phyloP scores from a whole-genome alignment of 2,113 vertebrate genomes.

The Dasyprocta punctata region DNA sequence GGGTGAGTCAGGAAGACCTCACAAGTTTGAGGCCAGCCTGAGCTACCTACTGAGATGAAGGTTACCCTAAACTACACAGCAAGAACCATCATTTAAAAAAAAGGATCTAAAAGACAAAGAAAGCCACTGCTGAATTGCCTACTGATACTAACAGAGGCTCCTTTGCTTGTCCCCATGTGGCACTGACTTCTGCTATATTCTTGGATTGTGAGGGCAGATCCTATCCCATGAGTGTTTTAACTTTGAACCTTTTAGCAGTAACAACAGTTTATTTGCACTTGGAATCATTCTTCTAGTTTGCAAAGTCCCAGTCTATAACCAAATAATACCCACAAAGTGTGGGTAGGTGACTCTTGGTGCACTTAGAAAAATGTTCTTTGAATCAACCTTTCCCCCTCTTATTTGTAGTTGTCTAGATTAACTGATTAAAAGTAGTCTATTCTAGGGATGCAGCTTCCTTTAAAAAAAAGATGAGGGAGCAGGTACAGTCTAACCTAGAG shows the following conservation, averaged over 20 bases:
- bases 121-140: conserved; percentile 84
- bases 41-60: not conserved
- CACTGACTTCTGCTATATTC: not conserved
- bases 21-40: not conserved
- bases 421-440: not conserved
- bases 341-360: not conserved
- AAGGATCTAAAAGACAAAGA: not conserved
- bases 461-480: not conserved
- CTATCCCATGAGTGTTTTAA: not conserved
- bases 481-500: not conserved
- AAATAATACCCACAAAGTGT: not conserved
- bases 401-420: not conserved
- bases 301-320: conserved; percentile 40
- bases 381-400: not conserved
- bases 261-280: not conserved
- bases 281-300: not conserved
- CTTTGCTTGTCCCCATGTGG: conserved; percentile 81
- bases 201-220: conserved; percentile 11
- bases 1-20: not conserved
- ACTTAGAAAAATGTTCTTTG: not conserved
- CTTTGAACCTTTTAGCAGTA: conserved; percentile 52
- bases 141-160: conserved; percentile 86
- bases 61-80: not conserved
- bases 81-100: not conserved
- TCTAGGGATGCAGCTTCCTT: not conserved